Evolutionary conservation across 2,113 vertebrate genomes (phyloP).

Genomic region (Pygoscelis antarcticus): DNA sequence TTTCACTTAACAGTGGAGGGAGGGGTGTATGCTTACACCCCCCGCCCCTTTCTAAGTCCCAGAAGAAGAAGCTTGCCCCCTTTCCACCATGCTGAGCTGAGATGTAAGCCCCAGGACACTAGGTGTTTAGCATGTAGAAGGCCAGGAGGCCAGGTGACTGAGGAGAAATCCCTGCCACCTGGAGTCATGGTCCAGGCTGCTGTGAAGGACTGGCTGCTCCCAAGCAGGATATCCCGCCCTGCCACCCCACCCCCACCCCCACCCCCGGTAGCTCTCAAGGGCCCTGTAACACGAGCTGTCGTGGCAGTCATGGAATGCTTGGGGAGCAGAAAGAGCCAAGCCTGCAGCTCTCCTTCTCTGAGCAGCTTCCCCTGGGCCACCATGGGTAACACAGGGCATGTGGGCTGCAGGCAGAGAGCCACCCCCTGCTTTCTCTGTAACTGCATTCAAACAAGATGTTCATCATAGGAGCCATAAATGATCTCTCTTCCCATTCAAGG

Average conservation of each 20-base stretch:
- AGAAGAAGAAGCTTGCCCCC: neutral
- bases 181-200: neutral
- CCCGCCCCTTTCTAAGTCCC: neutral
- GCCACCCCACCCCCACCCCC: too few species aligned
- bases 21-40: neutral
- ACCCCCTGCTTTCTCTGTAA: neutral
- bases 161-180: neutral
- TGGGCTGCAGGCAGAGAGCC: neutral
- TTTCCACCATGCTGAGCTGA: neutral
- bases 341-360: neutral
- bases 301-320: neutral
- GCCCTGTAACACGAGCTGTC: fast-evolving
- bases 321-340: neutral
- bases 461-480: neutral
- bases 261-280: neutral
- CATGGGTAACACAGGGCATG: neutral
- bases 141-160: neutral
- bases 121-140: neutral
- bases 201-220: neutral
- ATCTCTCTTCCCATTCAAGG: neutral
- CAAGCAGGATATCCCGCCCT: neutral
- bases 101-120: neutral
- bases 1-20: neutral
- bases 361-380: neutral
- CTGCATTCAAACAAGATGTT: neutral